Evolutionary conservation across 2,888 invertebrate species (phyloP), one percentile per base, ranked within the genome.

Genomic region (Polyommatus iphigenia): DNA sequence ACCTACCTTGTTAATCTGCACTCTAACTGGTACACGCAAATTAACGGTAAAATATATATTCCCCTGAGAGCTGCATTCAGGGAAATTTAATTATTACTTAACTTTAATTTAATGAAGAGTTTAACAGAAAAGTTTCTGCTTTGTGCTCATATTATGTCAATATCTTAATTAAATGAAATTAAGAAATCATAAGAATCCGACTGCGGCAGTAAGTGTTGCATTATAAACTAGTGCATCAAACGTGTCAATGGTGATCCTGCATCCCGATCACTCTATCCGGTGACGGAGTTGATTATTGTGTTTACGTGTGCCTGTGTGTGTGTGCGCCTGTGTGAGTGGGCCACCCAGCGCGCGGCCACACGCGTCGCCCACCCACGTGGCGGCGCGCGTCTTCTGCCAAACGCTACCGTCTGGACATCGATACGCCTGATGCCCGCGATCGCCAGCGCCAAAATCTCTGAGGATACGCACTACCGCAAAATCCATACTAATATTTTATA

Each of bases 291-390:
- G 92, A 92, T 93, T 90, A 92, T 93, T 92, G 92, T 93, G 92
- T 92, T 92, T 93, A 92, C 92, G 54, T 91, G 92, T 92, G 91
- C 91, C 88, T 90, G 92, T 91, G 90, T 88, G 85, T 83, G 90
- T 89, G 90, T 83, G 87, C 85, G 83, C 80, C 73, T 82, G 87
- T 86, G 86, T 82, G 86, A 85, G 91, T 86, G 89, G 91, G 83
- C 92, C 93, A 93, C 93, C 93, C 93, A 93, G 91, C 88, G 91
- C 90, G 93, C 89, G 94, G 89, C 94, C 94, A 93, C 93, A 91
- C 94, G 90, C 90, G 87, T 87, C 87, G 93, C 87, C 94, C 93
- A 94, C 93, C 94, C 93, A 93, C 93, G 92, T 90, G 87, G 93
- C 90, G 88, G 90, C 88, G 89, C 88, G 89, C 80, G 79, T 72